Conservation (phyloP, 2,113 vertebrate genomes). For the Dasyurus viverrinus region DNA sequence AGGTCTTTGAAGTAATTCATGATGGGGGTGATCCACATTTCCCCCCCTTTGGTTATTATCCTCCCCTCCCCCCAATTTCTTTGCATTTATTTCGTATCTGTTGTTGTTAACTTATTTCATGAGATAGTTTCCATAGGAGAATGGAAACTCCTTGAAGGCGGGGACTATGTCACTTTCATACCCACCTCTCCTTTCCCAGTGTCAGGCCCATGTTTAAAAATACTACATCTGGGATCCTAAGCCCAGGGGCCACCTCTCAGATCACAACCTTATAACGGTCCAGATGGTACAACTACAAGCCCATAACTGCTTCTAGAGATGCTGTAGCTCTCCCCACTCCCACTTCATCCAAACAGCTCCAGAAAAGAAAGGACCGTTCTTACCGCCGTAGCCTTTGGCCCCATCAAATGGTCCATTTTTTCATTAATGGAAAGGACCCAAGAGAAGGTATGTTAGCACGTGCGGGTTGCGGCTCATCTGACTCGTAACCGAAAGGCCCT, state of each 20-base stretch:
- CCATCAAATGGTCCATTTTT: background rate
- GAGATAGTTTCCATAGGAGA: background rate
- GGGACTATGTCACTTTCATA: background rate
- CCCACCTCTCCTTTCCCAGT: background rate
- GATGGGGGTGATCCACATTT: too few species aligned
- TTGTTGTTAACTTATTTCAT: background rate
- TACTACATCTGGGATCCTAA: background rate
- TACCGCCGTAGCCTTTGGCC: background rate
- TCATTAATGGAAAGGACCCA: background rate
- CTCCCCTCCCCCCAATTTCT: background rate
- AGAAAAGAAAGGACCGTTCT: background rate
- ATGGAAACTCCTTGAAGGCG: background rate
- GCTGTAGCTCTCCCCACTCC: background rate
- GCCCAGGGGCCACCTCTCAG: background rate
- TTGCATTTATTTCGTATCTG: background rate
- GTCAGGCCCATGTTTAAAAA: background rate
- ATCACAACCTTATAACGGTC: background rate
- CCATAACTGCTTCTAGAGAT: background rate
- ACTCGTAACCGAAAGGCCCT: background rate
- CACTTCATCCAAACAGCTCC: background rate
- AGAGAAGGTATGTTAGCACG: background rate
- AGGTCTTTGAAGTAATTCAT: background rate
- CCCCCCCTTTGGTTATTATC: background rate
- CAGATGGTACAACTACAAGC: background rate
- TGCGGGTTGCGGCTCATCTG: background rate